Evolutionary conservation across 2,888 invertebrate genomes (phyloP), one percentile per base, ranked within the genome.

Genomic region (Drosophila eohydei): DNA sequence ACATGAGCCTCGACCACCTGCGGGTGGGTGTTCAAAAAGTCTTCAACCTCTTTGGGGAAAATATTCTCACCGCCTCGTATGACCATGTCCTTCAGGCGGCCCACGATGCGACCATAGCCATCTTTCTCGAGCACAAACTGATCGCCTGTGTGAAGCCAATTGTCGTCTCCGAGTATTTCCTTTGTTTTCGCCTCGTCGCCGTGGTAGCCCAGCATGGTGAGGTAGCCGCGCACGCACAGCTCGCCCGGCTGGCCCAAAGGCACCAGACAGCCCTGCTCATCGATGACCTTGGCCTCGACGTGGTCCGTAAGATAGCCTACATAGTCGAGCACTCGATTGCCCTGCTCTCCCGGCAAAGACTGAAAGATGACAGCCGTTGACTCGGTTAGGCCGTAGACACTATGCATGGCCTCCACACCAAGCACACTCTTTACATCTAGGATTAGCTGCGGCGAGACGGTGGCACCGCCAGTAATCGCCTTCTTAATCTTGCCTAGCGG

Each of bases 41-140:
- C 94, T 93, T 97, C 97, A 52, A 97, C 94, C 94, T 97, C 97
- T 94, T 94, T 94, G 0, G 97, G 97, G 90, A 95, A 96, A 62
- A 97, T 95, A 88, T 97, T 97, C 92, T 96, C 96, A n/a, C 97
- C 97, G 5, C 96, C 96, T 51, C 96, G 93, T 61, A 96, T 96
- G 50, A 97, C 94, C 94, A 97, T 94, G 78, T 97, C 96, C 90
- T 96, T 96, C 14, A 95, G 88, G 57, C 96, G 93, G 0, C 96
- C 97, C 26, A 96, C 94, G 70, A 97, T 94, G 80, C 93, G 92
- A 0, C 95, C 95, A 87, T 96, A 96, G 0, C 96, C 96, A 77
- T 95, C 93, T 70, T 94, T 94, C 55, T 94, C 92, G 65, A 97
- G 93, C 0, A 95, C 81, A 70, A 95, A 95, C 78, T 95, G 94